Conservation (phyloP, 1,140 invertebrate genomes). For the Vanessa atalanta region DNA sequence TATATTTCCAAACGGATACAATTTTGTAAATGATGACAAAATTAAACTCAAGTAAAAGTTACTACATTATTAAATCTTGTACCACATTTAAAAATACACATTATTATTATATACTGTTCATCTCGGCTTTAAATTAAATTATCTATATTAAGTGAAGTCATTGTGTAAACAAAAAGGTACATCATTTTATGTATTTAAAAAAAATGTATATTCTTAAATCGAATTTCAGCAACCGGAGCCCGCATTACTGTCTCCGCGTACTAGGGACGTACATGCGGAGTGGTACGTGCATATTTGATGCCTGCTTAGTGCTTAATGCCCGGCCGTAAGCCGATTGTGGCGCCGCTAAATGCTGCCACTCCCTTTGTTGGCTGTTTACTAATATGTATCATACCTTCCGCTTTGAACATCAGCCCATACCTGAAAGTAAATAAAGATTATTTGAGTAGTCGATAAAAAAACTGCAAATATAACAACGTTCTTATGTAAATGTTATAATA, state of each 20-base stretch:
- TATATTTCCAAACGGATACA: too few relatives aligned
- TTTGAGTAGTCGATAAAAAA: background rate
- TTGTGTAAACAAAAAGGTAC: background rate
- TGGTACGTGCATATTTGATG: constrained; percentile 66
- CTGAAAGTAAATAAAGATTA: constrained; percentile 10
- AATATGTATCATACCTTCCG: constrained; percentile 33
- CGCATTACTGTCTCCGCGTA: constrained; percentile 16
- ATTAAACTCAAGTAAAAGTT: too few relatives aligned
- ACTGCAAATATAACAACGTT: background rate
- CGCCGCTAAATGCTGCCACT: constrained; percentile 57
- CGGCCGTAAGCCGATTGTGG: constrained; percentile 61
- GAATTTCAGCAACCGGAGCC: constrained; percentile 6
- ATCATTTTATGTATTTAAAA: background rate
- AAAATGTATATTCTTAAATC: background rate
- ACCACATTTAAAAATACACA: too few relatives aligned
- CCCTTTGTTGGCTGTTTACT: constrained; percentile 50
- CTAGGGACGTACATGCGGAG: constrained; percentile 42
- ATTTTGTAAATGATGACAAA: too few relatives aligned
- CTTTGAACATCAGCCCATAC: constrained; percentile 15
- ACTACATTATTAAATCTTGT: too few relatives aligned
- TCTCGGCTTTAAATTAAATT: background rate
- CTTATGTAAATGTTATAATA: background rate
- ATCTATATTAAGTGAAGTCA: background rate
- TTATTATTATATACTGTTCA: too few relatives aligned
- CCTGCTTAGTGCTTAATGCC: constrained; percentile 61